phyloP scores from a whole-genome alignment of 2,888 invertebrate genomes.

The Lochmaea crataegi region DNA sequence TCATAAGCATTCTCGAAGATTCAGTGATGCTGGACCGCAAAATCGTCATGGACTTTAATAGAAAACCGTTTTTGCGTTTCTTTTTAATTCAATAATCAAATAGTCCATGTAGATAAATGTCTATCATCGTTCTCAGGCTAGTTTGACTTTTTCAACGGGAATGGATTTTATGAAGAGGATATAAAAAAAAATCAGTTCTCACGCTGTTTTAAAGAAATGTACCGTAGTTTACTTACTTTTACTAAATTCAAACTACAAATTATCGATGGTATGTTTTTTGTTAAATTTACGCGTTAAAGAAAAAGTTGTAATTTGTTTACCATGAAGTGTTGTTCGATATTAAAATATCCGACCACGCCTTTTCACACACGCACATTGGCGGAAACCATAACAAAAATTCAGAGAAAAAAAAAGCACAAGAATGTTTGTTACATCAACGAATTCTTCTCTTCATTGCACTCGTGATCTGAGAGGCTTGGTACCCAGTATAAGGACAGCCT shows the following conservation, averaged over 20 bases:
- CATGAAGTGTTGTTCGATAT: slow-evolving; percentile 33
- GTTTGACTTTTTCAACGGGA: slow-evolving; percentile 12
- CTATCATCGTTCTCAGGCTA: slow-evolving; percentile 36
- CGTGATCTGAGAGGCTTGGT: no score
- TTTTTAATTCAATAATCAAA: slow-evolving; percentile 42
- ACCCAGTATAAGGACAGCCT: no score
- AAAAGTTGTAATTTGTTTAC: slow-evolving; percentile 36
- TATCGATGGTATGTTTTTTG: slow-evolving; percentile 47
- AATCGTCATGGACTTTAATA: slow-evolving; percentile 21
- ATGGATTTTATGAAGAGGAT: slow-evolving; percentile 12
- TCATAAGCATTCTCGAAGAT: neutral
- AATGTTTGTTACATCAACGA: no score
- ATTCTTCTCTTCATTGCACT: no score
- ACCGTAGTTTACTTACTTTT: slow-evolving; percentile 41
- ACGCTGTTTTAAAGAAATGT: slow-evolving; percentile 29
- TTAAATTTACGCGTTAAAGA: slow-evolving; percentile 34
- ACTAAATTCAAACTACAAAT: slow-evolving; percentile 47
- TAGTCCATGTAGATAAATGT: slow-evolving; percentile 39
- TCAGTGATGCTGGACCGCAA: slow-evolving; percentile 18
- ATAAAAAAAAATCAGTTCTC: slow-evolving; percentile 39
- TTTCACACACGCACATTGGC: neutral
- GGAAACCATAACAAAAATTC: no score
- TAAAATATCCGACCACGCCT: neutral
- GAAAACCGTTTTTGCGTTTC: slow-evolving; percentile 28
- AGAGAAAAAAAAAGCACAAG: no score